A percentile compares a stretch with the other conserved stretches of the same genome.
phyloP scores from a whole-genome alignment of 2,888 invertebrate species.

The Apodemia duryi region DNA sequence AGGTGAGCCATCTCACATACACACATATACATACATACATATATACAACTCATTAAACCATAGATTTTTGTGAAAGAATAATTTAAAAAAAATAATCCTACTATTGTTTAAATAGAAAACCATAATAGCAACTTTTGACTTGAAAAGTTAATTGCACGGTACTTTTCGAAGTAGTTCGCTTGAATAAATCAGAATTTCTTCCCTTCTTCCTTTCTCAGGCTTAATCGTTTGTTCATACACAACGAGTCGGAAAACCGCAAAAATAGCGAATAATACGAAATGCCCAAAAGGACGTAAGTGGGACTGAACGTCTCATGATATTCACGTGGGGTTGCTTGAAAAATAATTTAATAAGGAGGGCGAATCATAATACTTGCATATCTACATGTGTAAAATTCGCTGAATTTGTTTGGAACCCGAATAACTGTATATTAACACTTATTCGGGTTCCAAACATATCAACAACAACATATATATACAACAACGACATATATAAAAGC shows the following conservation, averaged over 20 bases:
- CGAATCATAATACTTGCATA: not conserved
- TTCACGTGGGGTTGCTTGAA: conserved; percentile 26
- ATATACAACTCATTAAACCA: no score
- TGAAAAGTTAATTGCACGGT: not conserved
- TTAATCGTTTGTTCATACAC: conserved; percentile 50
- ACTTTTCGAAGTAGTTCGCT: conserved; percentile 1
- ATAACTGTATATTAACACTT: not conserved
- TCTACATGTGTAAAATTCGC: not conserved
- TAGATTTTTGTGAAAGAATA: no score
- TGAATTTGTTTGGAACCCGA: conserved; percentile 2
- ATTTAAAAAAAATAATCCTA: not conserved
- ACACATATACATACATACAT: no score
- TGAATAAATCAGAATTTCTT: conserved; percentile 2
- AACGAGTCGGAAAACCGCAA: conserved; percentile 74
- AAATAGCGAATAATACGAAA: conserved; percentile 66
- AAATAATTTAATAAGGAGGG: conserved; percentile 23
- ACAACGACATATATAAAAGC: no score
- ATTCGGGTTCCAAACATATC: no score
- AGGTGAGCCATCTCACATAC: no score
- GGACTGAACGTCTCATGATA: conserved; percentile 30
- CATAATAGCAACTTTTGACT: not conserved
- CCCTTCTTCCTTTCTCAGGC: conserved; percentile 35
- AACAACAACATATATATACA: no score
- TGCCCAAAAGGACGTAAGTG: conserved; percentile 41
- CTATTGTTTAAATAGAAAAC: not conserved